Percentiles rank a stretch among this genome's conserved stretches.
Evolutionary conservation across 2,113 vertebrate species (phyloP).

Genomic region (Cyprinodon variegatus): DNA sequence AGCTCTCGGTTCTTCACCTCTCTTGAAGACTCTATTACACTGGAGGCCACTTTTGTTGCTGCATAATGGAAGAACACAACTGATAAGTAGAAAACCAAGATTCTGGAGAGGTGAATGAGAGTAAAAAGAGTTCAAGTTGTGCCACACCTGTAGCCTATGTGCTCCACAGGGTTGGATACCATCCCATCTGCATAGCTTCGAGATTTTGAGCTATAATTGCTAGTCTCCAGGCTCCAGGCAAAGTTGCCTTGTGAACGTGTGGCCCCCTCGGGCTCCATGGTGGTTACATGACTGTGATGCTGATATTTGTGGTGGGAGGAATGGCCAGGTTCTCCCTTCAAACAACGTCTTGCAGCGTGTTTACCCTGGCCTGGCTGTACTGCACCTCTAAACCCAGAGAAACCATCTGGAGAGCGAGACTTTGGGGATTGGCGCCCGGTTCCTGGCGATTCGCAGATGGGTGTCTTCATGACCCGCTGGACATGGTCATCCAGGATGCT

Average conservation of each 20-base stretch:
- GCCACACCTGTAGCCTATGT: slow-evolving; percentile 80
- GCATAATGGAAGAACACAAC: neutral
- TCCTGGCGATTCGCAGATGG: slow-evolving; percentile 91
- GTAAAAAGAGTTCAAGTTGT: neutral
- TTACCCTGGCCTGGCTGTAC: slow-evolving; percentile 81
- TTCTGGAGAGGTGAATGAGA: neutral
- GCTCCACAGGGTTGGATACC: slow-evolving; percentile 72
- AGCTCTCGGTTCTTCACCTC: slow-evolving; percentile 75
- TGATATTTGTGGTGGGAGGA: slow-evolving; percentile 87
- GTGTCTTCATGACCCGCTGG: slow-evolving; percentile 95
- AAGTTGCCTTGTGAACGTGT: slow-evolving; percentile 79
- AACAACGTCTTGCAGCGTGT: slow-evolving; percentile 79
- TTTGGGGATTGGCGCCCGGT: slow-evolving; percentile 89
- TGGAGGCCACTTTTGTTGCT: slow-evolving; percentile 81
- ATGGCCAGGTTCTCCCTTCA: slow-evolving; percentile 82
- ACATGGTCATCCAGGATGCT: slow-evolving; percentile 97
- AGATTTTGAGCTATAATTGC: slow-evolving; percentile 83
- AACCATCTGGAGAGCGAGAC: slow-evolving; percentile 86
- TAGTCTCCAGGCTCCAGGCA: slow-evolving; percentile 83
- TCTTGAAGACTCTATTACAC: slow-evolving; percentile 82
- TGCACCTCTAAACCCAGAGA: slow-evolving; percentile 73
- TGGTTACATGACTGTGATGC: slow-evolving; percentile 84
- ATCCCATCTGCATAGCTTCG: slow-evolving; percentile 84
- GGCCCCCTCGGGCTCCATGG: slow-evolving; percentile 82
- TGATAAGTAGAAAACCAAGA: neutral